Base-by-base conservation (phyloP, 2,888 invertebrate genomes). In the Hydrotaea diabolus region DNA sequence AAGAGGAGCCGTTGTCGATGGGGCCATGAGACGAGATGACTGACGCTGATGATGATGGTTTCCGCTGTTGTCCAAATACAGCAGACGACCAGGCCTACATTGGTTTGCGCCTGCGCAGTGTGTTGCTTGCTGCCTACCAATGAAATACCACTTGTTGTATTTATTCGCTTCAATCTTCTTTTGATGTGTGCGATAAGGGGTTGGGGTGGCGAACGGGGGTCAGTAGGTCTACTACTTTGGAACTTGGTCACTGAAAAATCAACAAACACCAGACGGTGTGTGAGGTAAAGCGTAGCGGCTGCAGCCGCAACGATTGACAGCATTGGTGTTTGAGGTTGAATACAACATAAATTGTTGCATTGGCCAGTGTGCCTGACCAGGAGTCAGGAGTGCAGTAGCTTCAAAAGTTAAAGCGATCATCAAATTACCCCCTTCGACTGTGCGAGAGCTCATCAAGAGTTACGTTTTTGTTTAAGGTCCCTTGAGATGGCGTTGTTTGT, bases 301-400 rank as follows among this genome's bases (percentile, higher is more conserved):
- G 72, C 9, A 39, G 39, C 39, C 39, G 3, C 23, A 69, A 64
- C 80, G 62, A 69, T 77, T 80, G 83, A 80, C 80, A 76, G 75
- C 71, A 57, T 74, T 73, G 81, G 77, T 87, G 85, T 86, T 83
- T 83, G 83, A 82, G 82, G 83, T 86, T 86, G 86, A 85, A 83
- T 86, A 83, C 85, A 86, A 87, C 87, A 87, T 87, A 87, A 87
- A 87, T 87, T 87, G 87, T 85, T 87, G 87, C 87, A 76, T 64
- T 26, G 62, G 74, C 46, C 76, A 15, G 23, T 23, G 13, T 46
- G 2, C 46, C 3, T 31, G 31, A 4, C 31, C 31, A 31, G 31
- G 31, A 31, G 31, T 31, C 36, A 43, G 69, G 69, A 69, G 57
- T 73, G 75, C 79, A 85, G 82, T 85, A 85, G 85, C 79, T 79